Evolutionary conservation across 2,113 vertebrate species (phyloP).

Genomic region (Hippocampus guttulatus): DNA sequence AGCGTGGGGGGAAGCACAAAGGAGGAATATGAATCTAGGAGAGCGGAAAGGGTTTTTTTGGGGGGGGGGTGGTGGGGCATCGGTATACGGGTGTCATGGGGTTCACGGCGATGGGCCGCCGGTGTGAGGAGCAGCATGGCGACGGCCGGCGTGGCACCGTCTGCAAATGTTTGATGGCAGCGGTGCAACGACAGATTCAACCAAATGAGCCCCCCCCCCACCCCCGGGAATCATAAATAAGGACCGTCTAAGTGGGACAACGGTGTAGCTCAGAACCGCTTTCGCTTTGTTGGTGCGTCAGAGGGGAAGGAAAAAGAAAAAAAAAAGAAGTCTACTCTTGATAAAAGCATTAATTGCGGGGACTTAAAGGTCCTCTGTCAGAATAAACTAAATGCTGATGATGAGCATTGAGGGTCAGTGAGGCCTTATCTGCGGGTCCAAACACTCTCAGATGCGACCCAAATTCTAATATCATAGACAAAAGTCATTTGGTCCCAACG

Average conservation of each 20-base stretch:
- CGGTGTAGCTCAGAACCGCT: neutral
- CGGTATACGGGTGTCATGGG: constrained; percentile 36
- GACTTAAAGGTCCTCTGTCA: neutral
- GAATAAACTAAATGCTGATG: neutral
- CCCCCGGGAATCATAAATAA: constrained; percentile 13
- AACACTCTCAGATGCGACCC: too few relatives aligned
- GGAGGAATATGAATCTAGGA: constrained; percentile 56
- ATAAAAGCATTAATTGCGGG: neutral
- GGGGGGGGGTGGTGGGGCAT: constrained; percentile 36
- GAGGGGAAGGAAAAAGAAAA: constrained; percentile 1
- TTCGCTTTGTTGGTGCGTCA: neutral
- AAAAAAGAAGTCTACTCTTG: neutral
- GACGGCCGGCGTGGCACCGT: constrained; percentile 1
- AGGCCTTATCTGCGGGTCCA: too few relatives aligned
- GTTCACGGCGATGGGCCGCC: constrained; percentile 43
- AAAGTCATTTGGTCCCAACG: too few relatives aligned
- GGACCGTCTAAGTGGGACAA: constrained; percentile 10
- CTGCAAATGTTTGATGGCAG: constrained; percentile 30
- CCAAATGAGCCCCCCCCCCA: constrained; percentile 11
- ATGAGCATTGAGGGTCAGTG: too few relatives aligned
- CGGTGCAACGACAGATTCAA: constrained; percentile 29
- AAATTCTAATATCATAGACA: too few relatives aligned
- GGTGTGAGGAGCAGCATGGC: neutral
- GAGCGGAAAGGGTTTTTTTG: constrained; percentile 5
- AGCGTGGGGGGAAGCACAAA: constrained; percentile 56